Percentiles rank a stretch among this genome's conserved stretches.
Evolutionary conservation across 2,797 vertebrate species (phyloP).

Genomic region (Mormyrops attenuatus): DNA sequence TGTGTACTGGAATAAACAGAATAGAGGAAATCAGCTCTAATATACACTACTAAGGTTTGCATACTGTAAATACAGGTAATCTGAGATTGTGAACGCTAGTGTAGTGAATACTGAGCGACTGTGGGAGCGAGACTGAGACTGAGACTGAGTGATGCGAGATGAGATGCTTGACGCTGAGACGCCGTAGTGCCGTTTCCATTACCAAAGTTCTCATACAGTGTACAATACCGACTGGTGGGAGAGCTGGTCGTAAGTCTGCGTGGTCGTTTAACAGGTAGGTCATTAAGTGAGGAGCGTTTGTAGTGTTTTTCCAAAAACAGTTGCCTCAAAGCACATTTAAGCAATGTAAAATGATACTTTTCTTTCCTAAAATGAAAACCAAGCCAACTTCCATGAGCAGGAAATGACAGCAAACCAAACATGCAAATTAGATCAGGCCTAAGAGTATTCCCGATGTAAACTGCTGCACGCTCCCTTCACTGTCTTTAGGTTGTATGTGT

Average conservation of each 20-base stretch:
- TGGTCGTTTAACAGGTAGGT: background rate
- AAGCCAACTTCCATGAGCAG: background rate
- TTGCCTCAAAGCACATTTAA: background rate
- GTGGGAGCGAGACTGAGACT: background rate
- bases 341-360: background rate
- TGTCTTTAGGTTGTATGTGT: background rate
- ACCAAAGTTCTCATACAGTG: background rate
- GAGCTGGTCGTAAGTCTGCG: background rate
- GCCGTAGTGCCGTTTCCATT: background rate
- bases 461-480: background rate
- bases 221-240: background rate
- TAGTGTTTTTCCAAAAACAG: background rate
- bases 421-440: background rate
- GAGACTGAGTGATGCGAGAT: background rate
- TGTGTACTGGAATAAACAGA: background rate
- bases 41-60: background rate
- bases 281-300: background rate
- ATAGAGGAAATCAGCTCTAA: background rate
- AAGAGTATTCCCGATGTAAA: background rate
- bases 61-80: background rate
- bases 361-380: background rate
- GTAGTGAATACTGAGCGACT: background rate
- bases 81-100: background rate
- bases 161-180: background rate
- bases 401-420: background rate